phyloP scores from a whole-genome alignment of 2,113 vertebrate genomes.

The Coturnix japonica region DNA sequence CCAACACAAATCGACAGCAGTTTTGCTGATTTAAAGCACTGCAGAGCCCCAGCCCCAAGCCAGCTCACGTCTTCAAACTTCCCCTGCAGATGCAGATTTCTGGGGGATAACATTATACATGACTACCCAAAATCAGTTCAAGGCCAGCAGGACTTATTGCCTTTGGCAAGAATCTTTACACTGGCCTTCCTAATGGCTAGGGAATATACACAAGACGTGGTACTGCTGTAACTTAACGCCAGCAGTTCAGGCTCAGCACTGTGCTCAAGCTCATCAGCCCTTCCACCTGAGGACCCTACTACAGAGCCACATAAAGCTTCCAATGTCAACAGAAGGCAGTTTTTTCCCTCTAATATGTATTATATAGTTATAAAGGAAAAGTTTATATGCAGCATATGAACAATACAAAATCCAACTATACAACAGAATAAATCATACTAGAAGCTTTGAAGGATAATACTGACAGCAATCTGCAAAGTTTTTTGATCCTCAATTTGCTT shows the following conservation, averaged over 20 bases:
- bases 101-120: conserved; percentile 1
- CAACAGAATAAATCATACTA: neutral
- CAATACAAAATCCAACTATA: neutral
- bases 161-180: neutral
- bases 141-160: neutral
- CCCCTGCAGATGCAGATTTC: accelerated
- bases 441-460: neutral
- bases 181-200: neutral
- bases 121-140: conserved; percentile 21
- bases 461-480: neutral
- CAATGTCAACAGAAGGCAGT: neutral
- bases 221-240: neutral
- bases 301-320: neutral
- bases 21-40: conserved; percentile 41
- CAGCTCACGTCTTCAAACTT: neutral
- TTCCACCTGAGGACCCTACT: neutral
- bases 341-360: neutral
- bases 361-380: neutral
- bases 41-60: conserved; percentile 6
- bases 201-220: neutral
- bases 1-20: conserved; percentile 1
- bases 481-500: neutral
- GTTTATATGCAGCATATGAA: neutral
- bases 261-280: neutral
- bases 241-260: neutral